These are phyloP conservation scores for Salvelinus namaycush DNA, from an alignment of 2,113 vertebrate genomes.

Conservation along the genomic window DNA sequence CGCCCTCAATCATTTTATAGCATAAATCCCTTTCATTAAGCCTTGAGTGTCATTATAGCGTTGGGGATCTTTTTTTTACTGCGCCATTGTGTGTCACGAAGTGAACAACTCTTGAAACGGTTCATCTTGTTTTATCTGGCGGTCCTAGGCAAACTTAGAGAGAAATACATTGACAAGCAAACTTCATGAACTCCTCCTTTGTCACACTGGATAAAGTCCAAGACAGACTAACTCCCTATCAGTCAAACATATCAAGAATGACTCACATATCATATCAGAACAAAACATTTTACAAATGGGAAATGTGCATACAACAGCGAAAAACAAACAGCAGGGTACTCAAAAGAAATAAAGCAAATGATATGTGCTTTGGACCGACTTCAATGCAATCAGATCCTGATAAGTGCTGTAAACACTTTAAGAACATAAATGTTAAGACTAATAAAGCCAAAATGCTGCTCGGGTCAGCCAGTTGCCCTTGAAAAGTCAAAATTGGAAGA, in stretches of 20 bases:
- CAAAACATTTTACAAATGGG: not conserved
- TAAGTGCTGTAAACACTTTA: not conserved
- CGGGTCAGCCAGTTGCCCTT: not conserved
- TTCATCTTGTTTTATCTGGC: not conserved
- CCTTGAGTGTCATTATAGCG: not conserved
- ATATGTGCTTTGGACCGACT: not conserved
- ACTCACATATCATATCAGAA: not conserved
- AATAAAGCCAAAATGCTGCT: not conserved
- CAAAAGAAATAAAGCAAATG: not conserved
- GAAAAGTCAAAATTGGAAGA: not conserved
- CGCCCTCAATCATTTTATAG: not conserved
- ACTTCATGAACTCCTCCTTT: not conserved
- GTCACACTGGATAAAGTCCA: conserved; percentile 1
- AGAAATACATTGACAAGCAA: not conserved
- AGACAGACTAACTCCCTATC: not conserved
- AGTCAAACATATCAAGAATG: not conserved
- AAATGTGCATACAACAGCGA: not conserved
- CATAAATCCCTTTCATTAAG: not conserved
- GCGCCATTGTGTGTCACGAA: not conserved
- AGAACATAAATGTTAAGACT: not conserved
- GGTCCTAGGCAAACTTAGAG: not conserved
- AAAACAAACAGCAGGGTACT: not conserved
- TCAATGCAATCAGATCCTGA: not conserved
- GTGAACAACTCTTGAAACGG: not conserved
- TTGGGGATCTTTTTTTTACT: too few species aligned